Percentiles rank a stretch among this genome's conserved stretches.
Evolutionary conservation across 2,113 vertebrate species (phyloP).

Genomic region (Caracal caracal): DNA sequence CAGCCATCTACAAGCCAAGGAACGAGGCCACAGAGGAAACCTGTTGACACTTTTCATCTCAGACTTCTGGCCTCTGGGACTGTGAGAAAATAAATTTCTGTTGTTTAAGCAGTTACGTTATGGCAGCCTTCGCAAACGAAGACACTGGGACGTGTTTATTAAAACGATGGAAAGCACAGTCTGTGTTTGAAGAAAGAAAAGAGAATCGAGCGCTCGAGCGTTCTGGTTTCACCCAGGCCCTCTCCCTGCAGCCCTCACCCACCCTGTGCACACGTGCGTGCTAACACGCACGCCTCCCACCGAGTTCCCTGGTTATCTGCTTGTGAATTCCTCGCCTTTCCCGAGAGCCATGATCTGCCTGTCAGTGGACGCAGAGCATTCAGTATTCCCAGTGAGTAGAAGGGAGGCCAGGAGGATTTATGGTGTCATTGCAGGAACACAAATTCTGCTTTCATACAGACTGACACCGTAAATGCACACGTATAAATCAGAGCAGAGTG

Average conservation of each 20-base stretch:
- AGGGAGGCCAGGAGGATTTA: constrained; percentile 45
- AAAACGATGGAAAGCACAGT: neutral
- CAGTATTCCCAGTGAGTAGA: neutral
- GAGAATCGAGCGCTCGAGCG: neutral
- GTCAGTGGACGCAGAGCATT: neutral
- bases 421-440: constrained; percentile 37
- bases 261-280: fast-evolving
- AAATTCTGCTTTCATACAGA: constrained; percentile 40
- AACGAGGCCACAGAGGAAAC: neutral
- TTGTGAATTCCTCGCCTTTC: neutral
- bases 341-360: neutral
- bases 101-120: neutral
- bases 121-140: neutral
- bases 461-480: neutral
- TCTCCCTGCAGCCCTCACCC: fast-evolving
- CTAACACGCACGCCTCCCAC: neutral
- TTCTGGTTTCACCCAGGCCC: neutral
- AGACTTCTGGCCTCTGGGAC: neutral
- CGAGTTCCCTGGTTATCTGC: neutral
- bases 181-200: neutral
- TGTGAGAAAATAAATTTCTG: neutral
- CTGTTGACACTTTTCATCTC: neutral
- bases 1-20: neutral
- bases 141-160: neutral
- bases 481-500: constrained; percentile 44